phyloP scores from a whole-genome alignment of 2,888 invertebrate species.

The Pachymerium ferrugineum region DNA sequence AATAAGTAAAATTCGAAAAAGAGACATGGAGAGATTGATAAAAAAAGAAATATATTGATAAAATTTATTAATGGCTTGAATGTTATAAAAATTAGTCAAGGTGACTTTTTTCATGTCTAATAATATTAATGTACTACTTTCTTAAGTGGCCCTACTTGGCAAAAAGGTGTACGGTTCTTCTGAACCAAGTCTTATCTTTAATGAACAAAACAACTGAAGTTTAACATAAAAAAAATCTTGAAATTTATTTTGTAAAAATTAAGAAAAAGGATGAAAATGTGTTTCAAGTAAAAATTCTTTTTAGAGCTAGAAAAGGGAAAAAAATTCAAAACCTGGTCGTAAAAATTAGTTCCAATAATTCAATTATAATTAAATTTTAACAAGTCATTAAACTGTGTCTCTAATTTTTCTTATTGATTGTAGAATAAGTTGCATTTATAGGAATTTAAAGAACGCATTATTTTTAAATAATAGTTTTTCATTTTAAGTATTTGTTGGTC shows the following conservation, averaged over 20 bases:
- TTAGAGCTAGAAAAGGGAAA: neutral
- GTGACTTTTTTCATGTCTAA: slow-evolving; percentile 12
- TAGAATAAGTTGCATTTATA: neutral
- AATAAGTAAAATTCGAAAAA: neutral
- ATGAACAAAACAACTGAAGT: slow-evolving; percentile 12
- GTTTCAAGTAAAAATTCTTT: neutral
- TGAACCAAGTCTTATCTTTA: neutral
- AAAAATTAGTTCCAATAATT: slow-evolving; percentile 1
- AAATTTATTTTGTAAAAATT: slow-evolving; percentile 4
- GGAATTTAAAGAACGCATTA: neutral
- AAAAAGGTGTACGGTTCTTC: neutral
- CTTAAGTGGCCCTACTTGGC: slow-evolving; percentile 3
- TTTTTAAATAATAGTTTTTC: neutral
- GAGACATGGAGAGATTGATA: neutral
- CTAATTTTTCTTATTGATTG: neutral
- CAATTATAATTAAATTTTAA: neutral
- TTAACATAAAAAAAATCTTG: neutral
- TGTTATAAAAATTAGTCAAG: slow-evolving; percentile 12
- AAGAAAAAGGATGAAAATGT: neutral
- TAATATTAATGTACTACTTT: slow-evolving; percentile 8
- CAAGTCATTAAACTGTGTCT: neutral
- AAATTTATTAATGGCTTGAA: slow-evolving; percentile 4
- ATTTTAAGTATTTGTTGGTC: neutral
- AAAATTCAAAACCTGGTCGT: neutral
- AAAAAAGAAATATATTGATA: neutral